Evolutionary conservation across 92 coral and sea anemone species (phyloP).

Genomic region (Palythoa caribaeorum): DNA sequence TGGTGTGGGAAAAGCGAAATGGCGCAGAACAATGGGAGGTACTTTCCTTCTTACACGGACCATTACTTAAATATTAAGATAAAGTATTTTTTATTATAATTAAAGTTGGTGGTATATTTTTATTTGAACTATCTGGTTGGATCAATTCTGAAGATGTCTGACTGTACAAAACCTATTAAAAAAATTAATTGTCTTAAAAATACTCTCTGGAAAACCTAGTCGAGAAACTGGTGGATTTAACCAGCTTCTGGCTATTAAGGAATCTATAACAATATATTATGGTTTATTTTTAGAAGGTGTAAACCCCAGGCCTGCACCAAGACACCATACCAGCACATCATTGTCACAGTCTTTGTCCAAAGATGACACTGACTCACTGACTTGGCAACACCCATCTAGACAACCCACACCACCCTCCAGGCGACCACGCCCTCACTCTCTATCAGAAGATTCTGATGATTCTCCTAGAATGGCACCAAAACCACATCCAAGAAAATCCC

Average conservation of each 20-base stretch:
- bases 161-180: no score
- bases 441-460: slow-evolving; percentile 41
- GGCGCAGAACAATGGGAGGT: no score
- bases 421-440: slow-evolving; percentile 49
- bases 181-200: no score
- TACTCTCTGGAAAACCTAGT: no score
- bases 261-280: not conserved
- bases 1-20: no score
- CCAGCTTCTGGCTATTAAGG: not conserved
- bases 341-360: slow-evolving; percentile 15
- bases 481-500: slow-evolving; percentile 6
- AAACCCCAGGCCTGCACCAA: slow-evolving; percentile 37
- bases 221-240: not conserved
- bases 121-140: no score
- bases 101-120: no score
- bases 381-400: slow-evolving; percentile 26
- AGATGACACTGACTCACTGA: slow-evolving; percentile 11
- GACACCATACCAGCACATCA: slow-evolving; percentile 3
- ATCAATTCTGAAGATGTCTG: no score
- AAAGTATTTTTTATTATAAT: no score
- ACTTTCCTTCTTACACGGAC: no score
- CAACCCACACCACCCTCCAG: slow-evolving; percentile 60
- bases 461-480: slow-evolving; percentile 56
- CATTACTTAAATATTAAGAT: no score
- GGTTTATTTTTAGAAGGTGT: slow-evolving; percentile 1